These are phyloP conservation scores for Pristionchus arcanus DNA, from an alignment of 2,888 invertebrate species.

Conservation along the genomic window DNA sequence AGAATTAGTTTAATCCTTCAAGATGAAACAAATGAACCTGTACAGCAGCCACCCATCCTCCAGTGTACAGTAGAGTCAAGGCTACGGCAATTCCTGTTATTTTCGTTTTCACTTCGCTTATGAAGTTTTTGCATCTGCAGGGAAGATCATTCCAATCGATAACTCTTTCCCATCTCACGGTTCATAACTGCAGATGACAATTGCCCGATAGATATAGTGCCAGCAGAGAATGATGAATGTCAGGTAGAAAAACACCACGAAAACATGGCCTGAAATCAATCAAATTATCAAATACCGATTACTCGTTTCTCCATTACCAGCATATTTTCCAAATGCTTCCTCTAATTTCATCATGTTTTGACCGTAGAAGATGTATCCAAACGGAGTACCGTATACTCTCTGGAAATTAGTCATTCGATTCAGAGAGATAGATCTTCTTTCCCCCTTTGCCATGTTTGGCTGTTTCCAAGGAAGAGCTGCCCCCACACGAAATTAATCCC, in stretches of 20 bases:
- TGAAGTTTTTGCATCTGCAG: not conserved
- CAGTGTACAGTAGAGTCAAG: not conserved
- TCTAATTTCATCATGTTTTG: not conserved
- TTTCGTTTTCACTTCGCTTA: not conserved
- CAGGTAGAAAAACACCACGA: not conserved
- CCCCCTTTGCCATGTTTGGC: not conserved
- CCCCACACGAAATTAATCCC: not conserved
- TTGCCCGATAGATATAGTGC: not conserved
- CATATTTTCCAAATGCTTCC: not conserved
- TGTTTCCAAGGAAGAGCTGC: not conserved
- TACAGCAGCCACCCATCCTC: not conserved
- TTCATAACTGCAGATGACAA: not conserved
- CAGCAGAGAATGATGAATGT: not conserved
- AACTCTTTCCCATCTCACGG: not conserved
- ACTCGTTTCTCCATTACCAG: not conserved
- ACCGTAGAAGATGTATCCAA: conserved; percentile 15
- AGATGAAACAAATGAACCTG: not conserved
- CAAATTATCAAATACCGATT: no score
- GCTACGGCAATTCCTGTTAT: not conserved
- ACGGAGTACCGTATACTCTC: not conserved
- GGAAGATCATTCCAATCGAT: not conserved
- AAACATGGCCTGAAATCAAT: not conserved
- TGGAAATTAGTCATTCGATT: not conserved
- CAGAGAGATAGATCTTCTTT: not conserved
- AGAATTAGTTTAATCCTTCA: not conserved